Evolutionary conservation across 2,888 invertebrate genomes (phyloP), one percentile per base, ranked within the genome.

Genomic region (Yponomeuta evonymella): DNA sequence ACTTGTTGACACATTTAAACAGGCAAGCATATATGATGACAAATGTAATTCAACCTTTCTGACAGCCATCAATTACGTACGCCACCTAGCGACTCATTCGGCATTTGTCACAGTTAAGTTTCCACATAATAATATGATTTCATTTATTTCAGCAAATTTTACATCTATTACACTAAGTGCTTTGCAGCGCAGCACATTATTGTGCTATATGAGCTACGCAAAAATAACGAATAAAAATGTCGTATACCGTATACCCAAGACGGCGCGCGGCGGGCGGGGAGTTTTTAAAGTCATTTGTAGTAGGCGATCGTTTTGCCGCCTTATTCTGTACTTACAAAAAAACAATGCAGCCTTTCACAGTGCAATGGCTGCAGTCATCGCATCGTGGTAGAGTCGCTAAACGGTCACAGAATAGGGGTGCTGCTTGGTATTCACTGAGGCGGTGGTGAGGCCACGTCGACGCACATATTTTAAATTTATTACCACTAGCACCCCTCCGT

Each of bases 401-500:
- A 58, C 51, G 51, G 51, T 15, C 15, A 23, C 65, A 30, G 65
- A 30, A 65, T 29, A 58, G 15, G 51, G 51, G 51, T 58, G 4
- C 70, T 67, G 84, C 83, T 90, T 89, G 81, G 88, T 88, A 90
- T 90, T 83, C 90, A 82, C 78, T 74, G 72, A 75, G 72, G 76
- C 74, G 74, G 75, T 43, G 74, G 75, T 73, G 77, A 76, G 75
- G n/a, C 64, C 30, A 30, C 76, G 79, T 72, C 78, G 80, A 80
- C 82, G 84, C 82, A 84, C 85, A 89, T 88, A 89, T 86, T 88
- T 90, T 87, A 89, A 87, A 87, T 89, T 89, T 89, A 90, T 87
- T 86, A 84, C 83, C 77, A 79, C 81, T 81, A 83, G 82, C 80
- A 78, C 75, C 77, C 67, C 8, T 33, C 58, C n/a, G 51, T 58